Base-by-base conservation (phyloP, 2,888 invertebrate species). In the Leptinotarsa haldemani region DNA sequence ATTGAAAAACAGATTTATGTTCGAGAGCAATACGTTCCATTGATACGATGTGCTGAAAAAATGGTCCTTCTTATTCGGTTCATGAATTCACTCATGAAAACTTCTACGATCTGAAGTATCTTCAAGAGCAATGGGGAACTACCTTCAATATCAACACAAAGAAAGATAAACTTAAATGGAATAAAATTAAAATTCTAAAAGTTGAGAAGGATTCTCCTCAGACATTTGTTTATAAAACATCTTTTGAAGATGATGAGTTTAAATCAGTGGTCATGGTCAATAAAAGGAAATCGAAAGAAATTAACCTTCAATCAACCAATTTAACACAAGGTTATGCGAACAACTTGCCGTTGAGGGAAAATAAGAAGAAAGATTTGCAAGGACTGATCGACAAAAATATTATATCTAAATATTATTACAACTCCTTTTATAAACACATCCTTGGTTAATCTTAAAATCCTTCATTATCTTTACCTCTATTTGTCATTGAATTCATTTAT, bases 51-150 rank as follows among this genome's bases (percentile, higher is more conserved):
- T 15, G 13, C 48, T n/a, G 16, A 48, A 48, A 15, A 48, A 48
- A 15, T 15, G 48, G 48, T 13, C 13, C 48, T 16, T 2, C 15
- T 48, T 48, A 48, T 48, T 48, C 16, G 48, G 48, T 48, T 48
- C 15, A 48, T 48, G 16, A 48, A 48, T 48, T 48, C 48, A 48
- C 48, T 13, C 48, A 15, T 48, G 16, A 13, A 48, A 48, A 15
- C 48, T 48, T 48, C 48, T 16, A 48, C 48, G 48, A 48, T 48
- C 16, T 16, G 48, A 48, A 48, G 48, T 48, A 48, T 16, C 48
- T 48, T 16, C 13, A 48, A 48, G 48, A 15, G 48, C 16, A 92
- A 30, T 30, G 25, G 7, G 30, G 30, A 30, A 30, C 30, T 30
- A 30, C 5, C 61, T 61, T 64, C 40, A 9, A 40, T 40, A 40